Base-by-base conservation (phyloP, 2,113 vertebrate genomes). In the Nyctibius bracteatus region DNA sequence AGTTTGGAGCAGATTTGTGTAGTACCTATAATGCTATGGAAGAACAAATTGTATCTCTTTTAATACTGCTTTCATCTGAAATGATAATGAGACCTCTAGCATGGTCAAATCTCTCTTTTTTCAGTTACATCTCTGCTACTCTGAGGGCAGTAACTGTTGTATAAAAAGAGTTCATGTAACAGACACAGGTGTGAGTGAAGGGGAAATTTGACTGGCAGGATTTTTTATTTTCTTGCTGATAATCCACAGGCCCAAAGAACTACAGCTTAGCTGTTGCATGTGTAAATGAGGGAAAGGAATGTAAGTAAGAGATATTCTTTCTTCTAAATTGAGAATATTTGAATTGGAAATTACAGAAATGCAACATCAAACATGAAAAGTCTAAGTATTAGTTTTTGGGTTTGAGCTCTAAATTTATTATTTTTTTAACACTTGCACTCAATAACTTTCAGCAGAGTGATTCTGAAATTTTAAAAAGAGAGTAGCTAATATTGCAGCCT, bases 291-390 rank as follows among this genome's bases (percentile, higher is more conserved):
- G 77, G 39, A 77, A 90, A 68, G 54, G 41, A 88, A 74, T 55
- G 25, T n/a, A 77, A 51, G 31, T 58, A 58, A 75, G 35, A 91
- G 35, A 90, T 44, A 57, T 35, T 86, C 52, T 93, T 31, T 52
- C 71, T 91, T 96, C 46, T 75, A 84, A 94, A 61, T 79, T 79
- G 52, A 87, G 74, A 65, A 25, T 72, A 73, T 74, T 94, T 94
- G 70, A 87, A 93, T 79, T 89, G 77, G 49, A 93, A 96, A 91
- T 94, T 65, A 75, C 39, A 86, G 59, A 88, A 74, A 83, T 84
- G 27, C 51, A 92, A 46, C 57, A 79, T 79, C 63, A 71, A 65
- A 65, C 41, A n/a, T 41, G 31, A 79, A 52, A 77, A 84, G 28
- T 72, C 28, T 27, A 55, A 46, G 51, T 78, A 68, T 70, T 67